phyloP scores from a whole-genome alignment of 2,888 invertebrate genomes.

The Scotopteryx bipunctaria region DNA sequence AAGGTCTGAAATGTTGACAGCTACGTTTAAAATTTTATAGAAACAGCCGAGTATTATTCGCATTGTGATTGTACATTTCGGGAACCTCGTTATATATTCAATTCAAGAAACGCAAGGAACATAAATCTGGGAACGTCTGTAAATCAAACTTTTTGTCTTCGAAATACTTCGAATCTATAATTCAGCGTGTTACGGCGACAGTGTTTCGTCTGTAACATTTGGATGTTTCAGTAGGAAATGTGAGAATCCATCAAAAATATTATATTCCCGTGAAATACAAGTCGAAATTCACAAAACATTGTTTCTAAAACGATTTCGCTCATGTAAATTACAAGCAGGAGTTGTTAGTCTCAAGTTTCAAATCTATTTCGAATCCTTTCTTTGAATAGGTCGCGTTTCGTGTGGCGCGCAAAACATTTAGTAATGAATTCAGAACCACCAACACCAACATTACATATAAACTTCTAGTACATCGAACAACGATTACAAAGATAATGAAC shows the following conservation, averaged over 20 bases:
- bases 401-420: conserved; percentile 20
- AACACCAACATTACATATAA: conserved; percentile 13
- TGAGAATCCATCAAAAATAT: conserved; percentile 28
- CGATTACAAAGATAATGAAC: conserved; percentile 16
- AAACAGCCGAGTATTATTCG: conserved; percentile 9
- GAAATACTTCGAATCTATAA: conserved; percentile 56
- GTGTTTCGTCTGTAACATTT: conserved; percentile 35
- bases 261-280: conserved; percentile 28
- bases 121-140: conserved; percentile 67
- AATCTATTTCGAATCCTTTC: conserved; percentile 19
- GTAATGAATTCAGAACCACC: conserved; percentile 6
- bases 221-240: conserved; percentile 28
- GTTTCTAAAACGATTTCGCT: conserved; percentile 2
- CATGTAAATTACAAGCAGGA: conserved; percentile 10
- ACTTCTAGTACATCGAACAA: conserved; percentile 17
- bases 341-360: conserved; percentile 13
- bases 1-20: conserved; percentile 8
- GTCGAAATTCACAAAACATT: conserved; percentile 10
- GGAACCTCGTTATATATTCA: conserved; percentile 65
- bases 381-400: conserved; percentile 14
- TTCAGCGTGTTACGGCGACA: conserved; percentile 54
- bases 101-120: conserved; percentile 62
- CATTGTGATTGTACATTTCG: conserved; percentile 14
- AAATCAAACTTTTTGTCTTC: conserved; percentile 74
- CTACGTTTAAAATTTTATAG: conserved; percentile 28